Conservation (phyloP, 2,113 vertebrate genomes). For the Microcebus murinus region DNA sequence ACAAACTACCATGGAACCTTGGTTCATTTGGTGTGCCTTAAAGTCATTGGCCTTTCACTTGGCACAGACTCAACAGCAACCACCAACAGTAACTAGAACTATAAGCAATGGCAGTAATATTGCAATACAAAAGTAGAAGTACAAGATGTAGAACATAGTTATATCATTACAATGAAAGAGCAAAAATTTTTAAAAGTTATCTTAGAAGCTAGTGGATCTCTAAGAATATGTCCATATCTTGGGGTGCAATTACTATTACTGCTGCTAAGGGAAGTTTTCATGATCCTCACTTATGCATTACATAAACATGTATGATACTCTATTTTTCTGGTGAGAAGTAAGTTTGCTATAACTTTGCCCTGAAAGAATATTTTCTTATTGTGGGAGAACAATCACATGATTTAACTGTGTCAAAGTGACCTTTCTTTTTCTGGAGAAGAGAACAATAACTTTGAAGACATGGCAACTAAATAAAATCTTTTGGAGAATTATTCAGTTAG, state of each 20-base stretch:
- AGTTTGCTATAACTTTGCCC: background rate
- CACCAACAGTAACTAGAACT: background rate
- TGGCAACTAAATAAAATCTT: background rate
- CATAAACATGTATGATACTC: background rate
- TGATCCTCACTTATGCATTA: background rate
- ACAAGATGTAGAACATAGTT: background rate
- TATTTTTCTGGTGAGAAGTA: background rate
- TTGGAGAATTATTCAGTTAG: background rate
- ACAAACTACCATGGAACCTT: background rate
- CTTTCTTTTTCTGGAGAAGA: background rate
- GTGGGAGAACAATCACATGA: background rate
- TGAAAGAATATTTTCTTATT: background rate
- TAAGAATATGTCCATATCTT: background rate
- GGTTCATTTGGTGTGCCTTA: background rate
- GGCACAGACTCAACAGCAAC: background rate
- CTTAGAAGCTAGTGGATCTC: background rate
- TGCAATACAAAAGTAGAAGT: background rate
- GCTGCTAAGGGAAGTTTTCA: background rate
- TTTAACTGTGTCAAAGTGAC: background rate
- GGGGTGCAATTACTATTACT: background rate
- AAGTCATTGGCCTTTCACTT: background rate
- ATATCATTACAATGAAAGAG: background rate
- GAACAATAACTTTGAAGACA: background rate
- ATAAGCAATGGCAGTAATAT: background rate
- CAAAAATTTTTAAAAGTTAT: background rate